These are phyloP conservation scores for Melinopterus prodromus DNA, from an alignment of 2,888 invertebrate genomes.

Conservation along the genomic window DNA sequence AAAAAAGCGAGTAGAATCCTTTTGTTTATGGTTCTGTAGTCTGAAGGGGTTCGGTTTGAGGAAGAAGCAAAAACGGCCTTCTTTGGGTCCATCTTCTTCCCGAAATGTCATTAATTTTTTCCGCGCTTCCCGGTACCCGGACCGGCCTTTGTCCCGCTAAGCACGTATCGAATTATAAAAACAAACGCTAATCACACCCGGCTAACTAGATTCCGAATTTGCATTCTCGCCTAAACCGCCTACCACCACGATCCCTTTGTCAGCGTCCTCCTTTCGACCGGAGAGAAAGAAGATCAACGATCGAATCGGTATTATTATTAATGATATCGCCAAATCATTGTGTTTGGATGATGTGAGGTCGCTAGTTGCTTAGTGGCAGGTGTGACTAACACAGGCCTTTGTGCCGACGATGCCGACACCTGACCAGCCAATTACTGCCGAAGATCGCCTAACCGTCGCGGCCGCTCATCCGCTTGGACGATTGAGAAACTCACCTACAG, in stretches of 20 bases:
- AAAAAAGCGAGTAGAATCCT: conserved; percentile 30
- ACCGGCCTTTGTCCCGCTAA: conserved; percentile 19
- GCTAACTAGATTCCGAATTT: conserved; percentile 34
- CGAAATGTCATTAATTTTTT: conserved; percentile 37
- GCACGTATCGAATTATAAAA: conserved; percentile 17
- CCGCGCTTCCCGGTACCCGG: conserved; percentile 28
- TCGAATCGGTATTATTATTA: conserved; percentile 49
- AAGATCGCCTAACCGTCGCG: conserved; percentile 9
- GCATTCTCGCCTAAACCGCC: background rate
- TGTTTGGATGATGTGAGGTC: conserved; percentile 54
- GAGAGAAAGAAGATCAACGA: conserved; percentile 7
- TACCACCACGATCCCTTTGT: background rate
- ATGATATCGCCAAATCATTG: conserved; percentile 60
- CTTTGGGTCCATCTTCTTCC: conserved; percentile 27
- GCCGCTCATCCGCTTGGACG: conserved; percentile 39
- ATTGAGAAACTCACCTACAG: conserved; percentile 57
- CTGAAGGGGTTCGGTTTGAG: background rate
- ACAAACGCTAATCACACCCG: conserved; percentile 34
- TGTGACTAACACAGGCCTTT: conserved; percentile 61
- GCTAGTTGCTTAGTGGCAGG: conserved; percentile 55
- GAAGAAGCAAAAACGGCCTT: conserved; percentile 10
- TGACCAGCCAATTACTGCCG: conserved; percentile 47
- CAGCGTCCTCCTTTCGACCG: background rate
- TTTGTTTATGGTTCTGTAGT: conserved; percentile 32
- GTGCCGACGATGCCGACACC: conserved; percentile 56